Conservation (phyloP, 2,888 invertebrate genomes). For the Icerya purchasi region DNA sequence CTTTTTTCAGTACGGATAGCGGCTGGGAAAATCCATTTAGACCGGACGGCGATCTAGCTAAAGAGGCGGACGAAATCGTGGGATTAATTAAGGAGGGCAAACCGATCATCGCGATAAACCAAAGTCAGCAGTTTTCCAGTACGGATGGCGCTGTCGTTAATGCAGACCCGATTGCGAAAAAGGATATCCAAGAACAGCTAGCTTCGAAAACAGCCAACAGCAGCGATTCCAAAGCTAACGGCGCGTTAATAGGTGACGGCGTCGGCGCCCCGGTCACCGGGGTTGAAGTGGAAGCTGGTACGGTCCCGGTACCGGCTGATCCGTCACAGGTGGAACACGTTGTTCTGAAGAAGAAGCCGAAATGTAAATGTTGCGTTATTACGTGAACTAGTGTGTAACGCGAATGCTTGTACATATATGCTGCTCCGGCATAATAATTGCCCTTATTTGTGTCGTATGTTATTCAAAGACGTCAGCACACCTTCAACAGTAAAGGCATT, state of each 20-base stretch:
- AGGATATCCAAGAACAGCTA: conserved; percentile 19
- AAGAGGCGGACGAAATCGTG: conserved; percentile 89
- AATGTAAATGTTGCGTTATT: conserved; percentile 84
- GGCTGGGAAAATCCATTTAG: conserved; percentile 96
- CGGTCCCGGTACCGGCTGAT: conserved; percentile 31
- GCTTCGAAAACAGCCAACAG: conserved; percentile 19
- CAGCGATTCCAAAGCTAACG: conserved; percentile 19
- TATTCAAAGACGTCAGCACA: too few species aligned
- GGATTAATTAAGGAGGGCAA: conserved; percentile 80
- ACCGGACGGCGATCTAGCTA: conserved; percentile 82
- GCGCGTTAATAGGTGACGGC: conserved; percentile 17
- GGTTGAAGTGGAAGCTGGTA: conserved; percentile 20
- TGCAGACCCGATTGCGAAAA: conserved; percentile 23
- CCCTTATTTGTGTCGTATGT: too few species aligned
- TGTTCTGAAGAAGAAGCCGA: conserved; percentile 82
- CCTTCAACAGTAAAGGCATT: too few species aligned
- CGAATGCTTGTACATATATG: too few species aligned
- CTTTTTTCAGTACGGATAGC: conserved; percentile 61
- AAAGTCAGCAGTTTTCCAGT: conserved; percentile 9
- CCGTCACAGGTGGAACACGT: conserved; percentile 69
- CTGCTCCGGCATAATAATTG: too few species aligned
- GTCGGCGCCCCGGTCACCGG: conserved; percentile 13
- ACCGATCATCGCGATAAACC: conserved; percentile 53
- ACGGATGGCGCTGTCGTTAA: background rate
- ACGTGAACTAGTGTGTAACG: conserved; percentile 44